Evolutionary conservation across 1,140 invertebrate species (phyloP).

Genomic region (Tetragnatha versicolor): DNA sequence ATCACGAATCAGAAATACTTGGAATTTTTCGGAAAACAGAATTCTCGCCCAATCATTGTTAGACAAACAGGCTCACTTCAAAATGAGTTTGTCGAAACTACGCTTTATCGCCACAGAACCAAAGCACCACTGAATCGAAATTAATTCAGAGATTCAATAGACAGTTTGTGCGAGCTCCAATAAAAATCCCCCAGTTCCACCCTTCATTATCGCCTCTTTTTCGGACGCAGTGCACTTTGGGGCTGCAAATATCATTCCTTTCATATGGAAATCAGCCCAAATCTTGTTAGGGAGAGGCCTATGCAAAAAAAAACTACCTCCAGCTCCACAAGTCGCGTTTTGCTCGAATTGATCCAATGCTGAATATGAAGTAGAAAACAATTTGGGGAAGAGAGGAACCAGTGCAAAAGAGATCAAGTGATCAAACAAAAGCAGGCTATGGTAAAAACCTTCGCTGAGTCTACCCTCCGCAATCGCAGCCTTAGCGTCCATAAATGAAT

Average conservation of each 20-base stretch:
- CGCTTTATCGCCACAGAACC: too few species aligned
- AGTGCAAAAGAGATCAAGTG: constrained; percentile 13
- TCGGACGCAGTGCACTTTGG: too few species aligned
- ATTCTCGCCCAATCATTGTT: too few species aligned
- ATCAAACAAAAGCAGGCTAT: constrained; percentile 24
- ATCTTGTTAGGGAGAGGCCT: not conserved
- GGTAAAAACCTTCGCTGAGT: constrained; percentile 15
- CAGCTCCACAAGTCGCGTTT: not conserved
- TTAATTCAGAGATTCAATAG: too few species aligned
- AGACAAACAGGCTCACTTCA: too few species aligned
- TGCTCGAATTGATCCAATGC: constrained; percentile 6
- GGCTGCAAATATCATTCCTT: not conserved
- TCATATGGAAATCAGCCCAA: constrained; percentile 21
- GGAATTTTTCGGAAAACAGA: too few species aligned
- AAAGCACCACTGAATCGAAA: too few species aligned
- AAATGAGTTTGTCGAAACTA: too few species aligned
- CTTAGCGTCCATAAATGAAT: constrained; percentile 38
- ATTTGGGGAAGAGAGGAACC: not conserved
- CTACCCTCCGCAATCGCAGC: constrained; percentile 11
- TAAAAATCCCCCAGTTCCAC: too few species aligned
- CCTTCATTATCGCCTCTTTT: too few species aligned
- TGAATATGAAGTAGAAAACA: constrained; percentile 35
- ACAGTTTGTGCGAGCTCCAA: too few species aligned
- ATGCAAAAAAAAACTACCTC: not conserved
- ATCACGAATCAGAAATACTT: too few species aligned